Evolutionary conservation across 2,888 invertebrate genomes (phyloP).

Genomic region (Eurois occulta): DNA sequence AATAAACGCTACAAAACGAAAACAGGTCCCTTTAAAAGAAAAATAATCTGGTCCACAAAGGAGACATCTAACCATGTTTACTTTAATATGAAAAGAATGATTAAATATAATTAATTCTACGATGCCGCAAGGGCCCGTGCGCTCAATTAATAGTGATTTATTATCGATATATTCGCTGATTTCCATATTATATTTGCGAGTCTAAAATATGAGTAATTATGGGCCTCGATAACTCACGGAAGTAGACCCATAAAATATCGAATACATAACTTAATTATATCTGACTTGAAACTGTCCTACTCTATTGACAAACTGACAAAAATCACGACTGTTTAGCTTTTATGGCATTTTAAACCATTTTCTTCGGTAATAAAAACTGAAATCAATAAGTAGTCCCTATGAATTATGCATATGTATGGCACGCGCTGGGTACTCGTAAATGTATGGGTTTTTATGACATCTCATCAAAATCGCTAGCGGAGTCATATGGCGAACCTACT

Average conservation of each 20-base stretch:
- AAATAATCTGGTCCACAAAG: neutral
- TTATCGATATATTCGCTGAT: slow-evolving; percentile 4
- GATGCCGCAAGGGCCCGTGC: slow-evolving; percentile 25
- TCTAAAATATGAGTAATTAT: neutral
- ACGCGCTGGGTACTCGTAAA: slow-evolving; percentile 11
- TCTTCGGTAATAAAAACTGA: slow-evolving; percentile 6
- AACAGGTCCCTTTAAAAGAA: neutral
- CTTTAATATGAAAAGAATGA: neutral
- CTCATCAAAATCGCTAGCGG: slow-evolving; percentile 16
- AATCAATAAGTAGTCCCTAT: neutral
- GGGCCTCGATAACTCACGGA: slow-evolving; percentile 19
- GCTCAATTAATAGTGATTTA: slow-evolving; percentile 28
- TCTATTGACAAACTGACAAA: slow-evolving; percentile 25
- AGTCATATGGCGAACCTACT: slow-evolving; percentile 24
- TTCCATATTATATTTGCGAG: slow-evolving; percentile 40
- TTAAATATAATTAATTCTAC: slow-evolving; percentile 20
- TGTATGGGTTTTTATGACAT: slow-evolving; percentile 18
- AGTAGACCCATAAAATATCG: slow-evolving; percentile 14
- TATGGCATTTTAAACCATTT: slow-evolving; percentile 4
- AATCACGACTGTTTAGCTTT: neutral
- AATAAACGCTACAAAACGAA: neutral
- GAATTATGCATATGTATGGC: slow-evolving; percentile 29
- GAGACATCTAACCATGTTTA: neutral
- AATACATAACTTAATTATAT: slow-evolving; percentile 35
- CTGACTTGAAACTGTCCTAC: slow-evolving; percentile 11